Conservation (phyloP, 64 coral and sea anemone species). For the Porites australiensis region DNA sequence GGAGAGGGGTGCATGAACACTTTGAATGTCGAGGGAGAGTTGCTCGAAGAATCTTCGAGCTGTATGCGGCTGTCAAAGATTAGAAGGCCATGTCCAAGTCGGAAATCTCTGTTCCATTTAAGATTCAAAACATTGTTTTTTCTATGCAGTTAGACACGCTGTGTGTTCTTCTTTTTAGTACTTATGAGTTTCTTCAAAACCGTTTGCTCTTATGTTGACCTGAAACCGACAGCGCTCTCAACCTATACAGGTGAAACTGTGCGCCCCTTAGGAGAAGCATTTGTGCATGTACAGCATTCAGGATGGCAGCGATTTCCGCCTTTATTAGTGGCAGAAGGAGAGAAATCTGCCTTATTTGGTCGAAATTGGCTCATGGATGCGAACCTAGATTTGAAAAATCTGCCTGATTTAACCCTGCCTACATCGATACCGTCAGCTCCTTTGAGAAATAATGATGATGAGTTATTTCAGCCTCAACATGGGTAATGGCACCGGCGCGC, state of each 20-base stretch:
- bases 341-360: neutral
- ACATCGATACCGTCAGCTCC: no score
- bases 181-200: no score
- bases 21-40: no score
- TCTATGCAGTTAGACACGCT: slow-evolving; percentile 54
- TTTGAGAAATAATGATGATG: no score
- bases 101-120: no score
- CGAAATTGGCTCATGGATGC: slow-evolving; percentile 8
- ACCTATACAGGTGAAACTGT: slow-evolving; percentile 64
- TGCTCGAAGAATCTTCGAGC: no score
- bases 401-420: neutral
- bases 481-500: no score
- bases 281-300: neutral
- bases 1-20: no score
- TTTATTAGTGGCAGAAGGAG: neutral
- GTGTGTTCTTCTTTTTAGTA: slow-evolving; percentile 44
- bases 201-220: slow-evolving; percentile 4
- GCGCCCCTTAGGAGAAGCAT: slow-evolving; percentile 36
- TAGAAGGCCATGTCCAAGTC: no score
- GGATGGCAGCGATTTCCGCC: slow-evolving; percentile 15
- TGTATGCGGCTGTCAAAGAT: no score
- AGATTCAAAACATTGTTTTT: no score
- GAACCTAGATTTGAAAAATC: neutral
- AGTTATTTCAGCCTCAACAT: no score
- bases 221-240: slow-evolving; percentile 44